Base-by-base conservation (phyloP, 2,888 invertebrate genomes). In the Apocheima hispidaria region DNA sequence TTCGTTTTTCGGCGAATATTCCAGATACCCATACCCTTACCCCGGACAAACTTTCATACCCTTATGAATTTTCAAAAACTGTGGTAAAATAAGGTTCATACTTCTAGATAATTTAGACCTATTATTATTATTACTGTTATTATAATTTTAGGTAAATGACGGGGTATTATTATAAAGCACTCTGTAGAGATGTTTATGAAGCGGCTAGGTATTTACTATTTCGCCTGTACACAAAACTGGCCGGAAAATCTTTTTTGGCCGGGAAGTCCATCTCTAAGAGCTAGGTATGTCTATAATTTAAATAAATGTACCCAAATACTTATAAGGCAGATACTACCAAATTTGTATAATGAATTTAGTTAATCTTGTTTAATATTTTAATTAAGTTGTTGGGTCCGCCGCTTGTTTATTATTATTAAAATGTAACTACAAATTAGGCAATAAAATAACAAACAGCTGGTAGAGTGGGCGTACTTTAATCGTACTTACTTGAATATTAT, bases 361-460 rank as follows among this genome's bases (percentile, higher is more conserved):
- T 57, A 52, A 62, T 62, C 52, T 40, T 52, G 30, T 62, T 48
- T 52, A 57, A 57, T 46, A 57, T 62, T 52, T 62, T 52, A 62
- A 62, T 62, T 62, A 56, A 62, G 38, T 4, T 28, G 46, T 52
- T 48, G 33, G 33, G 28, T 16, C 23, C 43, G 36, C 38, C 9
- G 36, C 44, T 43, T 46, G 44, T 60, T 60, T 46, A 50, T 48
- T 56, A 41, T 57, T 61, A 61, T 52, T 52, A 56, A 61, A 52
- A 48, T 56, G 28, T 14, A 33, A 35, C 36, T 43, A 54, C 61
- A 61, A 56, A 61, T 57, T 57, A 23, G 23, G 46, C 26, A 23
- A 48, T 61, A 46, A 51, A 55, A 40, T 50, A 46, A 56, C 28
- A 48, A 38, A 46, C 28, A 40, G 38, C 6, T 21, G 14, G 9